A percentile compares a stretch with the other conserved stretches of the same genome.
Evolutionary conservation across 2,797 vertebrate genomes (phyloP).

Genomic region (Pterois miles): DNA sequence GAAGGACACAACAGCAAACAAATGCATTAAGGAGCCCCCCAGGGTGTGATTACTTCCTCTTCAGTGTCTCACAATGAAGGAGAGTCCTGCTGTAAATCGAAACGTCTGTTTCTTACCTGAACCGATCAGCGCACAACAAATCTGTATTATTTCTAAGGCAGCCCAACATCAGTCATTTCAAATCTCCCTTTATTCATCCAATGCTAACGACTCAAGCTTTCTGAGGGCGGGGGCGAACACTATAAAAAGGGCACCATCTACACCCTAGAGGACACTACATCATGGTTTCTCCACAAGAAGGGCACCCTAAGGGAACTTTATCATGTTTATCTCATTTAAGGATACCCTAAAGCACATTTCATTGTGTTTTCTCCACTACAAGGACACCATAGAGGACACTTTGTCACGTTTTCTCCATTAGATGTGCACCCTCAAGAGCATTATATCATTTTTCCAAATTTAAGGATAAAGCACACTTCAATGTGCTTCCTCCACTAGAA

Average conservation of each 20-base stretch:
- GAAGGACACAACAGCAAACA: neutral
- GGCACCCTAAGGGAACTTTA: rapidly evolving
- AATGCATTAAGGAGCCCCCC: neutral
- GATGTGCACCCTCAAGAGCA: rapidly evolving
- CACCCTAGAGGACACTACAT: too few species aligned
- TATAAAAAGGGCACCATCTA: too few species aligned
- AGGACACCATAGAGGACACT: too few species aligned
- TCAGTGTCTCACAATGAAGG: neutral
- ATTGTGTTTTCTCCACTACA: too few species aligned
- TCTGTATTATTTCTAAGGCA: conserved; percentile 1
- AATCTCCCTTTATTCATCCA: neutral
- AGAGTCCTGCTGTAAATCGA: conserved; percentile 8
- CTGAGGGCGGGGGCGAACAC: too few species aligned
- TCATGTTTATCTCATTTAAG: too few species aligned
- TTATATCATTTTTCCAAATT: too few species aligned
- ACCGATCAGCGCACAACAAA: neutral
- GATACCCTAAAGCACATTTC: rapidly evolving
- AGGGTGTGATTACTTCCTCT: neutral
- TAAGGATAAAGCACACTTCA: too few species aligned
- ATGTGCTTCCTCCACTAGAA: too few species aligned
- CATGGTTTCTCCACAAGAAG: too few species aligned
- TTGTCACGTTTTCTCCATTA: rapidly evolving
- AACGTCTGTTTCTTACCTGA: conserved; percentile 9
- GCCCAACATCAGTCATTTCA: neutral
- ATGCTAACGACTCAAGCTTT: neutral